Conservation (phyloP, 2,888 invertebrate species). For the Automeris io region DNA sequence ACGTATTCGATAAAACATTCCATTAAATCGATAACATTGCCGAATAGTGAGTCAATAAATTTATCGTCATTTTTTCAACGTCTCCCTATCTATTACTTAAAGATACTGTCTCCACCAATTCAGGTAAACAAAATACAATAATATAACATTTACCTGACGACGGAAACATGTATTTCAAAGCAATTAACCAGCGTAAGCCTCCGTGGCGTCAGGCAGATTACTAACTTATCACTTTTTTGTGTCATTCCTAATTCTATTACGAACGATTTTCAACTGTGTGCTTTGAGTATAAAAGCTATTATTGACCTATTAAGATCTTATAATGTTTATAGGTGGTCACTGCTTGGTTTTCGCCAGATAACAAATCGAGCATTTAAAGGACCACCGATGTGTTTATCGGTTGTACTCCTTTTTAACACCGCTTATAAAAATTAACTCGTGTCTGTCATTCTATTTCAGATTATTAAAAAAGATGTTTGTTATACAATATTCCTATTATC, state of each 20-base stretch:
- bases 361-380: constrained; percentile 59
- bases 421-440: constrained; percentile 2
- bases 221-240: constrained; percentile 71
- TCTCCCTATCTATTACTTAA: constrained; percentile 37
- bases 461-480: no score
- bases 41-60: constrained; percentile 38
- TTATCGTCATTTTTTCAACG: constrained; percentile 43
- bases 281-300: constrained; percentile 2
- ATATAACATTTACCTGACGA: constrained; percentile 57
- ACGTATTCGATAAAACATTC: constrained; percentile 43
- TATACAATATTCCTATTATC: no score
- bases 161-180: constrained; percentile 60
- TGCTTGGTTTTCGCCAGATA: constrained; percentile 65
- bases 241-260: constrained; percentile 11
- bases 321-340: constrained; percentile 53
- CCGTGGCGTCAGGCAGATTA: constrained; percentile 72
- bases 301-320: not conserved
- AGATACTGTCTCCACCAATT: constrained; percentile 58
- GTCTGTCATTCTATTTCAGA: no score
- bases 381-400: constrained; percentile 49
- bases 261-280: constrained; percentile 16
- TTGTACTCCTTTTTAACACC: constrained; percentile 21
- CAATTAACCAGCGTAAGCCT: constrained; percentile 69
- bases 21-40: constrained; percentile 45
- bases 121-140: constrained; percentile 68